Evolutionary conservation across 2,797 vertebrate genomes (phyloP).

Genomic region (Malacoraja senta): DNA sequence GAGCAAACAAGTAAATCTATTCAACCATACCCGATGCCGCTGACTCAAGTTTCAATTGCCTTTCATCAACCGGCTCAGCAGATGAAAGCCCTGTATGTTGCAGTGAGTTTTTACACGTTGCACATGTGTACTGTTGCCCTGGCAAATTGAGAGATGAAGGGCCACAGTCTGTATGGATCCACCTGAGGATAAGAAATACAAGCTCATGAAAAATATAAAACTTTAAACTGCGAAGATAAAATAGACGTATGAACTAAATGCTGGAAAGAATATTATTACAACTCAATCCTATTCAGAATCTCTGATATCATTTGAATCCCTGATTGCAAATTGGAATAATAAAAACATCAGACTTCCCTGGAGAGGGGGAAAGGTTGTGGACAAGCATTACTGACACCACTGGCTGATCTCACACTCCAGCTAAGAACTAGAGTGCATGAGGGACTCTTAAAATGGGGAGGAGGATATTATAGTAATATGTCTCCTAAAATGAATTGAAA

Average conservation of each 20-base stretch:
- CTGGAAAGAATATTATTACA: too few relatives aligned
- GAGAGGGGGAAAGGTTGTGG: background rate
- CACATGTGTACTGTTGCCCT: constrained; percentile 21
- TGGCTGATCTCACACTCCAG: too few relatives aligned
- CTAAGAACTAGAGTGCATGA: background rate
- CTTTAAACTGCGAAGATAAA: background rate
- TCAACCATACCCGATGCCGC: background rate
- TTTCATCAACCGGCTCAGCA: constrained; percentile 3
- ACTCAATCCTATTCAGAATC: background rate
- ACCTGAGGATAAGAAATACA: constrained; percentile 20
- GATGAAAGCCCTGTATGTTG: constrained; percentile 18
- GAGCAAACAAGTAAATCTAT: background rate
- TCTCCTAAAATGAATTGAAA: background rate
- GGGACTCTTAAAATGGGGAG: too few relatives aligned
- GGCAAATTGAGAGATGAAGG: constrained; percentile 9
- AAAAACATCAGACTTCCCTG: background rate
- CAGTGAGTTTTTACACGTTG: constrained; percentile 17
- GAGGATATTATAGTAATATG: background rate
- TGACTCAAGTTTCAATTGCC: background rate
- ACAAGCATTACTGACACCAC: background rate
- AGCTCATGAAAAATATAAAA: background rate
- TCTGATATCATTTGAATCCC: background rate
- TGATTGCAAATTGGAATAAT: background rate
- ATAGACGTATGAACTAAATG: background rate
- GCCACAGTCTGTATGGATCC: constrained; percentile 35